Evolutionary conservation across 2,113 vertebrate species (phyloP).

Genomic region (Prinia subflava): DNA sequence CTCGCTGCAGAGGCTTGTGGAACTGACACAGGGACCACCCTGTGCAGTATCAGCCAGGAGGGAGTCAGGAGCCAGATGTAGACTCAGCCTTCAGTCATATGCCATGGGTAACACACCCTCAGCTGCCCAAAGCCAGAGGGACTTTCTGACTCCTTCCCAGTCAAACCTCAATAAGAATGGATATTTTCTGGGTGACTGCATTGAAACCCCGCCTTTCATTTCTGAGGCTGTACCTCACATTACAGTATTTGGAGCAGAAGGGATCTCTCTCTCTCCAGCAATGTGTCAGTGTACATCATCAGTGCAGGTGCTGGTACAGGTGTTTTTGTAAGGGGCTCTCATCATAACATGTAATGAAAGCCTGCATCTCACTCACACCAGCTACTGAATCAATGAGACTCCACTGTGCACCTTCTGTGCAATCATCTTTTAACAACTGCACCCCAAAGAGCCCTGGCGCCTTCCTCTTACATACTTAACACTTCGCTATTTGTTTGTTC

Average conservation of each 20-base stretch:
- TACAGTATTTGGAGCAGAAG: neutral
- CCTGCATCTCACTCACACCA: neutral
- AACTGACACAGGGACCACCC: neutral
- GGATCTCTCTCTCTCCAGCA: neutral
- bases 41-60: neutral
- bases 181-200: neutral
- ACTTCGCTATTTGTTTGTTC: neutral
- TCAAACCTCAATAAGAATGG: fast-evolving
- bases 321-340: neutral
- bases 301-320: neutral
- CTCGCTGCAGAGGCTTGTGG: neutral
- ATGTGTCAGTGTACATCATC: neutral
- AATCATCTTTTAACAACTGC: neutral
- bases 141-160: neutral
- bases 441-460: neutral
- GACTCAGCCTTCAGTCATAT: neutral
- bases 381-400: fast-evolving
- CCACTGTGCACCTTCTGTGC: neutral
- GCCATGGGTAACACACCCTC: fast-evolving
- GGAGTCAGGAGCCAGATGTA: neutral
- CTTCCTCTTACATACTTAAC: neutral
- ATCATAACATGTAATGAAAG: neutral
- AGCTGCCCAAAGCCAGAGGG: neutral
- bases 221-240: neutral
- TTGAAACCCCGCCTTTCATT: neutral